Conservation (phyloP, 2,113 vertebrate genomes). For the Chlamydotis undulata region DNA sequence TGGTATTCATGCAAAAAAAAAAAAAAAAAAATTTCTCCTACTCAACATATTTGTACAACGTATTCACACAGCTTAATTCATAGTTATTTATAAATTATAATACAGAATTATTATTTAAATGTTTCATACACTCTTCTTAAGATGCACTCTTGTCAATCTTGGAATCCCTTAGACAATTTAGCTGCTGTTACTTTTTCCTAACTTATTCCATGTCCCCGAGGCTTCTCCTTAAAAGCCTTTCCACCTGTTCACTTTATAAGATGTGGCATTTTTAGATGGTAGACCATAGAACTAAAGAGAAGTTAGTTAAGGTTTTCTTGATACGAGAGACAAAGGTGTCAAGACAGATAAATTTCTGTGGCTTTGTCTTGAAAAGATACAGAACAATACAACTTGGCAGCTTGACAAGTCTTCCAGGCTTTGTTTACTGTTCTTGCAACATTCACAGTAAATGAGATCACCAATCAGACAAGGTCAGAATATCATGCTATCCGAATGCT, state of each 20-base stretch:
- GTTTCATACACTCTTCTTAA: not conserved
- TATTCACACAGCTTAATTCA: not conserved
- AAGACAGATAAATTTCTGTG: constrained; percentile 36
- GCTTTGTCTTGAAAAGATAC: constrained; percentile 41
- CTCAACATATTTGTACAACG: not conserved
- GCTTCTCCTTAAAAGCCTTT: not conserved
- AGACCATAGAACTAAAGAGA: not conserved
- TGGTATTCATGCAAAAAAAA: not conserved
- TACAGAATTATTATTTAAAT: not conserved
- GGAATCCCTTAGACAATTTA: not conserved
- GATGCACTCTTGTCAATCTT: not conserved
- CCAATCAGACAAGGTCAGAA: constrained; percentile 38
- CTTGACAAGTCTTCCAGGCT: constrained; percentile 14
- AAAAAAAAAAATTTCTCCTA: not conserved
- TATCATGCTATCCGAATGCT: constrained; percentile 13
- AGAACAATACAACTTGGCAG: not conserved
- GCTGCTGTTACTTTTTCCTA: not conserved
- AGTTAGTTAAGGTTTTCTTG: constrained; percentile 27
- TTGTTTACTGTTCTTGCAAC: constrained; percentile 22
- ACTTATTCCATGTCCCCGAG: not conserved
- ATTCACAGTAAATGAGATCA: constrained; percentile 29
- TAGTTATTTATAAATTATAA: not conserved
- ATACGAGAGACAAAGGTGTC: constrained; percentile 41
- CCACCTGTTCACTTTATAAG: constrained; percentile 15
- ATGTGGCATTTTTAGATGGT: constrained; percentile 44